These are phyloP conservation scores for Diorhabda carinulata DNA, from an alignment of 1,140 invertebrate genomes.

Conservation along the genomic window DNA sequence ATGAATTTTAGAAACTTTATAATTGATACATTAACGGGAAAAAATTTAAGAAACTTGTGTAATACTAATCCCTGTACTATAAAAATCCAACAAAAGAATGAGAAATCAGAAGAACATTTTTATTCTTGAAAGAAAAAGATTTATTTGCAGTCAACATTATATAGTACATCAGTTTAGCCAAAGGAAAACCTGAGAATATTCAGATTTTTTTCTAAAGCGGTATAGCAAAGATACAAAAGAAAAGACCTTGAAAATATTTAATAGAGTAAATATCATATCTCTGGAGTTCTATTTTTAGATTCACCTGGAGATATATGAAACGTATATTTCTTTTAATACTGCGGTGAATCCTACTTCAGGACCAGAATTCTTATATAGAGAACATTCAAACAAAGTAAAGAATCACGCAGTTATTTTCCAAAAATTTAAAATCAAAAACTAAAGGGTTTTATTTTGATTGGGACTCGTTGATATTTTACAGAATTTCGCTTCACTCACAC, in stretches of 20 bases:
- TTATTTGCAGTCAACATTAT: neutral
- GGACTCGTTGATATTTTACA: no score
- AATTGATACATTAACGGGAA: neutral
- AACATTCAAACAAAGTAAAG: no score
- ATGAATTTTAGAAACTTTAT: neutral
- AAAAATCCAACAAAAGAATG: neutral
- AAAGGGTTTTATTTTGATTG: no score
- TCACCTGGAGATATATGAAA: no score
- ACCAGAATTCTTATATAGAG: no score
- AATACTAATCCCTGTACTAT: neutral
- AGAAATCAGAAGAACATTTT: slow-evolving; percentile 3
- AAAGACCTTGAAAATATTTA: slow-evolving; percentile 1
- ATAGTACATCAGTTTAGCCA: neutral
- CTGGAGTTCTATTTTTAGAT: no score
- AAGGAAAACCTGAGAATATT: neutral
- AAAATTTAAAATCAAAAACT: no score
- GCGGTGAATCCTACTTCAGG: no score
- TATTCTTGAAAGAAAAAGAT: neutral
- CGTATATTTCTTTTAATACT: no score
- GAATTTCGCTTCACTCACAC: neutral
- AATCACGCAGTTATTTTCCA: no score
- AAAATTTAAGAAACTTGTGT: neutral
- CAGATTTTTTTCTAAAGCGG: neutral
- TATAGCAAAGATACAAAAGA: neutral
- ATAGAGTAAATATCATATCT: neutral